A percentile compares a stretch with the other conserved stretches of the same genome.
phyloP scores from a whole-genome alignment of 2,113 vertebrate species.

The Ornithorhynchus anatinus region DNA sequence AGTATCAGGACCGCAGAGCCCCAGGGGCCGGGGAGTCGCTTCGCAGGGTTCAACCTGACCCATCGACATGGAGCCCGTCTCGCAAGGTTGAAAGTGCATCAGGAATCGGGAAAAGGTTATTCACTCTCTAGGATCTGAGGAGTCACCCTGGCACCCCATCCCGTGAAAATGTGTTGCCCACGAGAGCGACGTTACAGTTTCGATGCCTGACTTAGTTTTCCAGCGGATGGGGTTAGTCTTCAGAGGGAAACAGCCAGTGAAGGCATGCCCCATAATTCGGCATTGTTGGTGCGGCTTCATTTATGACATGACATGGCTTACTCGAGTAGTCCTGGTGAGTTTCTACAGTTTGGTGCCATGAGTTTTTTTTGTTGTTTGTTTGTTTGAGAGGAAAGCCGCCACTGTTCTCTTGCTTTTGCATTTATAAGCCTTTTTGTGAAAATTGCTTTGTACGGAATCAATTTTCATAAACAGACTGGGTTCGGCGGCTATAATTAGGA shows the following conservation, averaged over 20 bases:
- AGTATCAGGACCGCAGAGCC: too few relatives aligned
- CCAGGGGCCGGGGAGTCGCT: too few relatives aligned
- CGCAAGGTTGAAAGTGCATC: rapidly evolving
- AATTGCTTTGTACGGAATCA: not conserved
- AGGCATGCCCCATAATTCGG: not conserved
- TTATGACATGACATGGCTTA: rapidly evolving
- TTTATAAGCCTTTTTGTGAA: not conserved
- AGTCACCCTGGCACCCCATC: not conserved
- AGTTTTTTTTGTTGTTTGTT: not conserved
- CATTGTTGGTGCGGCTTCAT: not conserved
- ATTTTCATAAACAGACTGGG: not conserved
- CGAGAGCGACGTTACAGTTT: conserved; percentile 48
- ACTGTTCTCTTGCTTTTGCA: not conserved
- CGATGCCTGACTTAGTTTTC: not conserved
- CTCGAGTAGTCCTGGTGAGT: not conserved
- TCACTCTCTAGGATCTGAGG: not conserved
- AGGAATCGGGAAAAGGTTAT: rapidly evolving
- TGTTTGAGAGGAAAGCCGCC: not conserved
- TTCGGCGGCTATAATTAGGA: rapidly evolving
- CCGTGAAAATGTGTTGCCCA: not conserved
- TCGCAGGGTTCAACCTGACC: too few relatives aligned
- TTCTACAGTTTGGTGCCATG: not conserved
- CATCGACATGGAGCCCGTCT: too few relatives aligned
- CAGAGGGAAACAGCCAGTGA: conserved; percentile 39
- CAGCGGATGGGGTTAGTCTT: conserved; percentile 29